A percentile compares a stretch with the other conserved stretches of the same genome.
Conservation (phyloP, 1,140 invertebrate species). For the Papilio xuthus region DNA sequence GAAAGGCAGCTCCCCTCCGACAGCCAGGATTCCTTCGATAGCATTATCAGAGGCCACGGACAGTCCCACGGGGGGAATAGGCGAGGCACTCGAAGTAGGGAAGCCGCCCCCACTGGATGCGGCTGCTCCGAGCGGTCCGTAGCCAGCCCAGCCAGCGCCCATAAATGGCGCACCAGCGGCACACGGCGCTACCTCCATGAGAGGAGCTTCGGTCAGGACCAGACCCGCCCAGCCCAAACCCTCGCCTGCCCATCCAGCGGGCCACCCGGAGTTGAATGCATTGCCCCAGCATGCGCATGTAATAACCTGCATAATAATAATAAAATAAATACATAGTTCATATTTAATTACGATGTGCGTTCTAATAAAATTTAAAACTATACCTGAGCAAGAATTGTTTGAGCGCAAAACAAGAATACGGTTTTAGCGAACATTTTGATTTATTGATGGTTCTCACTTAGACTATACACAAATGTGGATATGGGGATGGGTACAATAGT, state of each 20-base stretch:
- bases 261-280: background rate
- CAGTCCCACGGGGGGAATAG: conserved; percentile 31
- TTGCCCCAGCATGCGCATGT: conserved; percentile 29
- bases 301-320: conserved; percentile 1
- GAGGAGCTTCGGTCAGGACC: background rate
- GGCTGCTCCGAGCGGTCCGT: conserved; percentile 32
- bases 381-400: conserved; percentile 55
- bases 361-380: background rate
- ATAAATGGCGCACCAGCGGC: background rate
- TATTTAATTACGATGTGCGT: background rate
- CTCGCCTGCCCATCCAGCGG: background rate
- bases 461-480: background rate
- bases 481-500: no score
- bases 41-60: conserved; percentile 46
- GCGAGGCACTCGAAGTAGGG: conserved; percentile 37
- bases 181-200: conserved; percentile 26
- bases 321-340: background rate
- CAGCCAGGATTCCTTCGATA: conserved; percentile 51
- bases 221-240: conserved; percentile 10
- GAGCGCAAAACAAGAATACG: conserved; percentile 49
- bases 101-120: conserved; percentile 36
- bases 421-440: conserved; percentile 49
- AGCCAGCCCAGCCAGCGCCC: conserved; percentile 24
- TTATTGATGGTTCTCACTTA: background rate
- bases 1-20: conserved; percentile 53